These are phyloP conservation scores for Cydia fagiglandana DNA, from an alignment of 1,140 invertebrate species.

Conservation along the genomic window DNA sequence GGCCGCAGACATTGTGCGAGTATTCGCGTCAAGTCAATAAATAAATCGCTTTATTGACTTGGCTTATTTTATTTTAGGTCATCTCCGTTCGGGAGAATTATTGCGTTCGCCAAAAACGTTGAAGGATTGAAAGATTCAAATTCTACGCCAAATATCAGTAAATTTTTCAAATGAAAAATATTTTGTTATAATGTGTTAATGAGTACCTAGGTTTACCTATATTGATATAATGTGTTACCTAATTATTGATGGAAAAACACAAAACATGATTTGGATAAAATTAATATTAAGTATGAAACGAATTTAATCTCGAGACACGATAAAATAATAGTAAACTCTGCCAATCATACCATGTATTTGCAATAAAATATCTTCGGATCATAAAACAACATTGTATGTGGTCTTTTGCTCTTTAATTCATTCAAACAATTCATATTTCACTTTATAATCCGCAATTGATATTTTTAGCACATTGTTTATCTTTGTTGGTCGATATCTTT, in stretches of 20 bases:
- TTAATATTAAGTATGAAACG: background rate
- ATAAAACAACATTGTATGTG: conserved; percentile 19
- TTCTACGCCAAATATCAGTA: background rate
- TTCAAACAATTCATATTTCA: conserved; percentile 18
- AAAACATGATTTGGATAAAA: too few species aligned
- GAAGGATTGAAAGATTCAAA: background rate
- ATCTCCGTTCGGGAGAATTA: background rate
- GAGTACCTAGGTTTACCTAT: too few species aligned
- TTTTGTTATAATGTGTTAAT: too few species aligned
- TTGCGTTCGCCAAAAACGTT: conserved; percentile 11
- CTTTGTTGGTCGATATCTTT: background rate
- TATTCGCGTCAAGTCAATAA: conserved; percentile 20
- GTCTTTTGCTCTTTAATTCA: conserved; percentile 2
- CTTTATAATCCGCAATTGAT: conserved; percentile 9
- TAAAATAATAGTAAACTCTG: background rate
- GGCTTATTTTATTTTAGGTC: conserved; percentile 30
- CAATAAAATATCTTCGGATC: conserved; percentile 3
- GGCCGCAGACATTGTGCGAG: conserved; percentile 44
- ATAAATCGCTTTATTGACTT: conserved; percentile 20
- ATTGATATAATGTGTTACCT: too few species aligned
- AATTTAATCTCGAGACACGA: conserved; percentile 3
- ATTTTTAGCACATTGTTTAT: conserved; percentile 19
- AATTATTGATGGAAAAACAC: too few species aligned
- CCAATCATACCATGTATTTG: conserved; percentile 9
- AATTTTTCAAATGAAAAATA: background rate